Percentiles rank a stretch among this genome's conserved stretches.
These are phyloP conservation scores for Patella pellucida DNA, from an alignment of 2,888 invertebrate species.

Conservation along the genomic window DNA sequence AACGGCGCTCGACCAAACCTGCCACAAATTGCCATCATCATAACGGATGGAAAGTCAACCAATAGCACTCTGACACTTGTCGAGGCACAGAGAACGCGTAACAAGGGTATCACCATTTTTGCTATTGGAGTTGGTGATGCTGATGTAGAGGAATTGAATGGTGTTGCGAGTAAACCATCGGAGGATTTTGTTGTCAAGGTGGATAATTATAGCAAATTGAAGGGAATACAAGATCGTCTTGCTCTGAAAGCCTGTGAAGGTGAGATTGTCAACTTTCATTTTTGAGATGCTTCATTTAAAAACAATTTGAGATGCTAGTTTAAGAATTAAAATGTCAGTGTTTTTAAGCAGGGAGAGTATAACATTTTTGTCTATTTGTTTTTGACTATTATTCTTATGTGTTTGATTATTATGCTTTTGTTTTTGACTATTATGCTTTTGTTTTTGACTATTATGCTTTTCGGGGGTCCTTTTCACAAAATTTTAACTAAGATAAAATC, in stretches of 20 bases:
- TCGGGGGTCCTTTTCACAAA: no score
- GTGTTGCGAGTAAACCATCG: slow-evolving; percentile 32
- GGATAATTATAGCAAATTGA: not conserved
- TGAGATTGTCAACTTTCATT: not conserved
- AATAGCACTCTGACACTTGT: slow-evolving; percentile 29
- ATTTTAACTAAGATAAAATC: no score
- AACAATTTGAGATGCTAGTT: no score
- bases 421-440: no score
- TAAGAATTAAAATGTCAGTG: no score
- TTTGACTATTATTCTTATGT: no score
- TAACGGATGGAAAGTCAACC: slow-evolving; percentile 43
- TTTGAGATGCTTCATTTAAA: no score
- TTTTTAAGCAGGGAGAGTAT: no score
- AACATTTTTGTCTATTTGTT: no score
- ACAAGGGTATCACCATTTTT: slow-evolving; percentile 35
- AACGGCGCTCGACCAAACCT: slow-evolving; percentile 29
- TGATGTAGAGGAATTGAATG: slow-evolving; percentile 31
- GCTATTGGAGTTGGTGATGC: slow-evolving; percentile 41
- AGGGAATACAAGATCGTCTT: not conserved
- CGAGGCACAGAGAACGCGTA: slow-evolving; percentile 23
- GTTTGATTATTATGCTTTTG: no score
- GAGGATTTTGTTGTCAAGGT: slow-evolving; percentile 16
- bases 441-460: no score
- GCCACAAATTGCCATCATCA: slow-evolving; percentile 36
- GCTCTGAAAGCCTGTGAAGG: slow-evolving; percentile 13